Base-by-base conservation (phyloP, 2,888 invertebrate genomes). In the Trypoxylon attenuatum region DNA sequence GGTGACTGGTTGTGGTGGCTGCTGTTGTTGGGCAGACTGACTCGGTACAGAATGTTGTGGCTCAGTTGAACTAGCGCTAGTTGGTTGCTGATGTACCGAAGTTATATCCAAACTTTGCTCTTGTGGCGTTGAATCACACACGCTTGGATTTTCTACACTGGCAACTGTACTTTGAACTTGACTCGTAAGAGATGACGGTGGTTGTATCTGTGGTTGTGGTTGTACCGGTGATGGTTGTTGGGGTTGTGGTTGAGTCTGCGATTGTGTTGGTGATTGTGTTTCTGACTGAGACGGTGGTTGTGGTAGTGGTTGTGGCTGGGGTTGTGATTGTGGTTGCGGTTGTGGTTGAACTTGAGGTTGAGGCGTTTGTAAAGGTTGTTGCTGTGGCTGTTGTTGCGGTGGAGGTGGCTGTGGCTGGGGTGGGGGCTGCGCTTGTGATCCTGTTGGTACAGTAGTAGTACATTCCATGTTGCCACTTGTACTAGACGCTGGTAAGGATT, bases 401-500 rank as follows among this genome's bases (percentile, higher is more conserved):
- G n/a, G n/a, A n/a, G n/a, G n/a, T n/a, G n/a, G n/a, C n/a, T n/a
- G n/a, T n/a, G n/a, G n/a, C 22, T 72, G 76, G 27, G 58, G 74
- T 10, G 57, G 70, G 13, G 69, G 19, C 39, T 62, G 43, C 2
- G 69, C 45, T 68, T 68, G 18, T n/a, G 60, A 13, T 41, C 69
- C 13, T 79, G 78, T 39, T 80, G 19, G 5, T 53, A 62, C n/a
- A 57, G 53, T n/a, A n/a, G 1, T 68, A 8, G 75, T 59, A 57
- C 81, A 81, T 8, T 87, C 86, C 29, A 81, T 63, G 50, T 77
- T 84, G 25, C 83, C 86, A 51, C 84, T 86, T 29, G 87, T 85
- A 66, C 87, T 87, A 15, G 87, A 83, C 10, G 82, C 82, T 27
- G 87, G 86, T 60, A 87, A 58, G 5, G 84, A 82, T 56, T 87